Base-by-base conservation (phyloP, 2,113 vertebrate species). In the Heterotis niloticus region DNA sequence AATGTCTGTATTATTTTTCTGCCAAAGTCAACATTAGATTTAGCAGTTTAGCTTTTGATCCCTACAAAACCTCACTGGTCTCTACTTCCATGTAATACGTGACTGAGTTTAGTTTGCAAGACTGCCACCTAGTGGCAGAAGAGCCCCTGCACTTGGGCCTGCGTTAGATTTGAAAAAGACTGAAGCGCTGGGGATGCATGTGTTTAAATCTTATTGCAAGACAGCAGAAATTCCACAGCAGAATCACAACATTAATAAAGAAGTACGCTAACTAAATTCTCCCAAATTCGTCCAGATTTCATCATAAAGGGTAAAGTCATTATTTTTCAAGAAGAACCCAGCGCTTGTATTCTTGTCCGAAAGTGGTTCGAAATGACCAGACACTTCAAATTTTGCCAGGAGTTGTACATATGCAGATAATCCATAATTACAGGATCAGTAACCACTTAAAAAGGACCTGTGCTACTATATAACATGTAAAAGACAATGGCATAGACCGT, bases 111-210 rank as follows among this genome's bases (percentile, higher is more conserved):
- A 10, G 81, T 87, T 86, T 85, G 77, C 81, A 78, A 86, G 82
- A 64, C 85, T 82, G 89, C 85, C 91, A 87, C 85, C 91, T 92
- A 91, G 88, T 91, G 92, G 88, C 83, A 80, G 85, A 85, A 75
- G 10, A 24, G 26, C 12, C 20, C 75, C 76, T 23, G 5, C 44
- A 44, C 12, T n/a, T 76, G 67, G 9, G 79, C 76, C 70, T 70
- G 74, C 76, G 17, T 64, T 70, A 69, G 34, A 7, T 78, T 78
- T 80, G 74, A 34, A 24, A 78, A 4, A 17, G 80, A 86, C 71
- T 69, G 73, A 73, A 78, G 84, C 87, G 88, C 81, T 80, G 84
- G 83, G 82, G 64, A 83, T 80, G 82, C 88, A 83, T 80, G 79
- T 86, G 90, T 88, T 90, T 85, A 74, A 82, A 90, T 90, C 88